Evolutionary conservation across 2,113 vertebrate genomes (phyloP), one percentile per base, ranked within the genome.

Genomic region (Fregata magnificens): DNA sequence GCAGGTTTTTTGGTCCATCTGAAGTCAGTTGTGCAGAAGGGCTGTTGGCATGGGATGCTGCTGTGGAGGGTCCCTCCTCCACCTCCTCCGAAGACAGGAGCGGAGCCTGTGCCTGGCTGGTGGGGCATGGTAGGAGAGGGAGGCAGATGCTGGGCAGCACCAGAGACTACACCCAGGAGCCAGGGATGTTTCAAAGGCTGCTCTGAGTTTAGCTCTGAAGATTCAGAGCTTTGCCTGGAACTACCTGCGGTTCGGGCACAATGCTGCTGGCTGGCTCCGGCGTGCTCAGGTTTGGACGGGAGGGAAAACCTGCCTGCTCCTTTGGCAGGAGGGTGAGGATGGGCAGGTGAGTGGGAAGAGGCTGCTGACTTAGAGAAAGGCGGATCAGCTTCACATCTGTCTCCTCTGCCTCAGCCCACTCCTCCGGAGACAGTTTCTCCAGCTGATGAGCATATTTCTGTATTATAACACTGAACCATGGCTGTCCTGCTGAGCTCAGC

Each of bases 61-160:
- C 31, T 42, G 40, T 1, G 4, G 22, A 31, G 65, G 25, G 32
- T 63, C 32, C 32, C 24, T 45, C 59, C 9, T 38, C 25, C 5
- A 5, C 11, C 34, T 16, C 21, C 40, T 53, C n/a, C 0, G 1
- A 25, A 49, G 55, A 14, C 0, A 2, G 25, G 24, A 65, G 18
- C 1, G 2, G 45, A 53, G 34, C 20, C 61, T 32, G 16, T 15
- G 38, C 29, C 36, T n/a, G 5, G 45, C 40, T 86, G 74, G 28
- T 9, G 52, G 47, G 52, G 61, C 4, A 5, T 16, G 7, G 25
- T 13, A 22, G 17, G 5, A 36, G 66, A 34, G 17, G 53, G 47
- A 42, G 9, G 4, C 16, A 47, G 50, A 11, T 29, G 36, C 24
- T 24, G 62, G 34, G 70, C 25, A 79, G 26, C 31, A 25, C 17